A percentile compares a stretch with the other conserved stretches of the same genome.
These are phyloP conservation scores for Agrochola litura DNA, from an alignment of 2,888 invertebrate species.

Conservation along the genomic window DNA sequence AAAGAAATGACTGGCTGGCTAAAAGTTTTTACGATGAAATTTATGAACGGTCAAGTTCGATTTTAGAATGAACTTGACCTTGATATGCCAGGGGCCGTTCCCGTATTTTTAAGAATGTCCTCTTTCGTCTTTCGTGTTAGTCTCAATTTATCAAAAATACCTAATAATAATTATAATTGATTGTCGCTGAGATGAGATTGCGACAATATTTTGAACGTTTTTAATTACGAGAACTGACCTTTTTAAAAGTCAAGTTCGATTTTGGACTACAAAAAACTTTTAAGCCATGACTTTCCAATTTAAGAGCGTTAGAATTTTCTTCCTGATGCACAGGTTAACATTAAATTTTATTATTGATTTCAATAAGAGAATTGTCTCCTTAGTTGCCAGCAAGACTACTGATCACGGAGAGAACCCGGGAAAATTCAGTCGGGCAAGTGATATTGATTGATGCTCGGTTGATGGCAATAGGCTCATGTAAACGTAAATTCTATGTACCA, in stretches of 20 bases:
- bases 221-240: not conserved
- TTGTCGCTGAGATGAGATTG: not conserved
- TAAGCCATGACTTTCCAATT: not conserved
- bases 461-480: not conserved
- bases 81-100: not conserved
- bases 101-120: not conserved
- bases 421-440: too few relatives aligned
- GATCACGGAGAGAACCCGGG: not conserved
- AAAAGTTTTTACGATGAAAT: not conserved
- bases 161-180: not conserved
- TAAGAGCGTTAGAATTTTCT: not conserved
- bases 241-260: not conserved
- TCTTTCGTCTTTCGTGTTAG: not conserved
- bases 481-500: too few relatives aligned
- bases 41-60: not conserved
- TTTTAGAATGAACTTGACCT: too few relatives aligned
- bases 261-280: not conserved
- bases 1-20: not conserved
- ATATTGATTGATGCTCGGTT: not conserved
- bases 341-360: not conserved
- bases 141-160: not conserved
- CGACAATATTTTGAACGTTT: not conserved
- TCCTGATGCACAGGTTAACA: not conserved
- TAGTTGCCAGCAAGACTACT: not conserved
- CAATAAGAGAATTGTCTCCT: not conserved